Conservation (phyloP, 2,113 vertebrate genomes). For the Phainopepla nitens region DNA sequence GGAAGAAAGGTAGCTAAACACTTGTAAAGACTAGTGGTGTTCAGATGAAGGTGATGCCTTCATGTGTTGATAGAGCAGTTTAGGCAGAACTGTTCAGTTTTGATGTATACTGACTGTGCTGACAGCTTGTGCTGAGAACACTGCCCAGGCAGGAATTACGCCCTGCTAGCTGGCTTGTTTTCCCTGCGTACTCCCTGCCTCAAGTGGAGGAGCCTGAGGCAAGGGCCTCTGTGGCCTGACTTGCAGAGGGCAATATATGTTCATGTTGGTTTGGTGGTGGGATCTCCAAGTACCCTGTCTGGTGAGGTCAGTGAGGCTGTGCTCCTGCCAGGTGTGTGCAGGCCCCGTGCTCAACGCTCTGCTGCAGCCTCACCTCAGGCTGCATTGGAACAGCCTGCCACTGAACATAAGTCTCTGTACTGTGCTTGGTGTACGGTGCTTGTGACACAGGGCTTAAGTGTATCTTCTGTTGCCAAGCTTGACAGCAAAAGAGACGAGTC, state of each 20-base stretch:
- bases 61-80: not conserved
- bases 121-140: not conserved
- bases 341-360: accelerated
- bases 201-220: not conserved
- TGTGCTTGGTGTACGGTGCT: accelerated
- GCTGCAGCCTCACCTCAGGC: not conserved
- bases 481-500: not conserved
- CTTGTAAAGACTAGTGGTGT: not conserved
- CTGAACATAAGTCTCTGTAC: not conserved
- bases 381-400: not conserved
- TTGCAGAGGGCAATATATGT: not conserved
- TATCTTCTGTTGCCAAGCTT: not conserved
- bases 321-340: not conserved
- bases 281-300: accelerated
- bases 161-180: not conserved
- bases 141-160: not conserved
- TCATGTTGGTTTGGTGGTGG: accelerated
- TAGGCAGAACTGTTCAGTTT: not conserved
- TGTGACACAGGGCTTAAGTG: not conserved
- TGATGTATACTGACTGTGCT: accelerated
- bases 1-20: not conserved
- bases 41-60: not conserved
- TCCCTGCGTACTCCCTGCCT: accelerated
- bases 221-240: not conserved
- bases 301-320: not conserved